These are phyloP conservation scores for Acomys russatus DNA, from an alignment of 2,797 vertebrate genomes.

Conservation along the genomic window DNA sequence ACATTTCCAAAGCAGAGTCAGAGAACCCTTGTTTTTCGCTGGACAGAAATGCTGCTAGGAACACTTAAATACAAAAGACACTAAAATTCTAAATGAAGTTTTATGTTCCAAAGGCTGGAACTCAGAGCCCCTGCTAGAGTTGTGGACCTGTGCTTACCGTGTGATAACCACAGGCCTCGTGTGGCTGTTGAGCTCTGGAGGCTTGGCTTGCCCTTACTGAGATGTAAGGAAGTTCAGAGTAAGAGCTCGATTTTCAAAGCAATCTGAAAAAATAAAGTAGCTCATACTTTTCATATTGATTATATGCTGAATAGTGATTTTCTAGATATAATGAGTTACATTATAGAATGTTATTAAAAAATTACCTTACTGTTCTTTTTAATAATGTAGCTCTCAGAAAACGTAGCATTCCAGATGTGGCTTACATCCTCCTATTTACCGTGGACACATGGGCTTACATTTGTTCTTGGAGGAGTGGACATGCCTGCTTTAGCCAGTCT, in stretches of 20 bases:
- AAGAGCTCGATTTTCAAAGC: slow-evolving; percentile 41
- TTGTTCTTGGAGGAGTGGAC: neutral
- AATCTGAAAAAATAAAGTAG: neutral
- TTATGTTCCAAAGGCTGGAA: neutral
- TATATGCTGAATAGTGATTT: slow-evolving; percentile 38
- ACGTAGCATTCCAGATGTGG: neutral
- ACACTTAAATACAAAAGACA: neutral
- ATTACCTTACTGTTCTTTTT: slow-evolving; percentile 23
- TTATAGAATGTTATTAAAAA: slow-evolving; percentile 52
- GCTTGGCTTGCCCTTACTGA: neutral
- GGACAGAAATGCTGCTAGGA: neutral
- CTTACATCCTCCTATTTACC: slow-evolving; percentile 44
- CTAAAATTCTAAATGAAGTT: neutral
- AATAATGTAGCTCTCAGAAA: neutral
- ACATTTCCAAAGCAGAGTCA: neutral
- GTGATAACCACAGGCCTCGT: neutral
- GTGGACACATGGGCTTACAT: neutral
- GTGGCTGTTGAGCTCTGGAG: neutral
- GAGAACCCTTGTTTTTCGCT: neutral
- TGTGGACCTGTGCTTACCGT: neutral
- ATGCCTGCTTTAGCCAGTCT: neutral
- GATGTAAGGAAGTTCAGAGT: slow-evolving; percentile 7
- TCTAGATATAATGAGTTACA: neutral
- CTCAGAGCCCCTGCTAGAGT: neutral
- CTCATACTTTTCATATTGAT: neutral